These are phyloP conservation scores for Flexamia atlantica DNA, from an alignment of 2,888 invertebrate species.

Conservation along the genomic window DNA sequence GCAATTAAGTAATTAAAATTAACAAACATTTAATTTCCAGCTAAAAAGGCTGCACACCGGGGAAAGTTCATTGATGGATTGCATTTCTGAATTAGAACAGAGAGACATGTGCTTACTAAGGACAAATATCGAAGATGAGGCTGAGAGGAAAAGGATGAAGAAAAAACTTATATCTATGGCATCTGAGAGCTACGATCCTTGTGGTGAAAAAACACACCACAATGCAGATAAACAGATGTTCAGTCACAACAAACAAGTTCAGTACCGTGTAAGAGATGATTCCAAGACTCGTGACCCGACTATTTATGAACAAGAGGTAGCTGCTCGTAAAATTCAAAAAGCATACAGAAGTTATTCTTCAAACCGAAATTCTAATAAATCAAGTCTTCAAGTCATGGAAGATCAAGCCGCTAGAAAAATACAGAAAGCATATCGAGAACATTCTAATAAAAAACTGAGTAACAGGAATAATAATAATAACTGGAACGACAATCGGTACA, in stretches of 20 bases:
- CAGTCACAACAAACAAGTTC: neutral
- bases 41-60: neutral
- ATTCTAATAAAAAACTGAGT: neutral
- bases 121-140: neutral
- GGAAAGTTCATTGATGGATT: neutral
- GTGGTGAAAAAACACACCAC: neutral
- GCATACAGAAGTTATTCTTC: neutral
- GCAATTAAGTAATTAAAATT: too few relatives aligned
- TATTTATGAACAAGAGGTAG: neutral
- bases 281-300: neutral
- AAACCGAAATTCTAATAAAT: neutral
- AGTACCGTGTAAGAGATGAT: neutral
- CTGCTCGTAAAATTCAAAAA: neutral
- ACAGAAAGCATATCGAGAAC: neutral
- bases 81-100: neutral
- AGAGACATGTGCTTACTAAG: neutral
- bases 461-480: neutral
- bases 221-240: neutral
- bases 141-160: conserved; percentile 6
- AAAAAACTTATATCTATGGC: neutral
- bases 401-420: conserved; percentile 37
- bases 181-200: neutral
- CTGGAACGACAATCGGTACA: too few relatives aligned
- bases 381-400: neutral
- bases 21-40: neutral